Conservation (phyloP, 2,113 vertebrate species). For the Nerophis lumbriciformis region DNA sequence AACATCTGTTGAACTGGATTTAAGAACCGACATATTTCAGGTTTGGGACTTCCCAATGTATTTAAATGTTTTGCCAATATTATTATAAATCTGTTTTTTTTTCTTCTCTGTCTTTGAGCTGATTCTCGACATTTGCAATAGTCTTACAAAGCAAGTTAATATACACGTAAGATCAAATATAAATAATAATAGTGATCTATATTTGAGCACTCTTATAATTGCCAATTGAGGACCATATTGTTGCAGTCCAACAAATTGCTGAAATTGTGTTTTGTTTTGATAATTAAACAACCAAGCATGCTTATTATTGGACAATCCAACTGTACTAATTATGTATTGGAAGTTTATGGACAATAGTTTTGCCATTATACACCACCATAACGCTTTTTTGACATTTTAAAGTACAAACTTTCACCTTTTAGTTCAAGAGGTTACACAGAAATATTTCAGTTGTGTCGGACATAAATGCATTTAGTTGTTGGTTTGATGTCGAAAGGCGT, state of each 20-base stretch:
- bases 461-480: no score
- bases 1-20: slow-evolving; percentile 24
- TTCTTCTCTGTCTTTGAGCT: slow-evolving; percentile 1
- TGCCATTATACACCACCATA: background rate
- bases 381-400: background rate
- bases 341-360: background rate
- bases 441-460: no score
- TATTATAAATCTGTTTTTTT: slow-evolving; percentile 1
- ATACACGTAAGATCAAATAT: slow-evolving; percentile 40
- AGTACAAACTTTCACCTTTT: no score
- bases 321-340: background rate
- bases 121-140: background rate
- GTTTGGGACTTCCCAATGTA: slow-evolving; percentile 22
- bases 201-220: slow-evolving; percentile 18
- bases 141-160: slow-evolving; percentile 28
- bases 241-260: background rate
- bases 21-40: slow-evolving; percentile 23
- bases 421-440: no score
- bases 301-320: background rate
- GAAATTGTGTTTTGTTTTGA: background rate
- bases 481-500: no score
- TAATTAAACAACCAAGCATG: background rate
- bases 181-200: slow-evolving; percentile 10
- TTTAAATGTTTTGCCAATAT: background rate
- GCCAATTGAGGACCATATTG: slow-evolving; percentile 15